Base-by-base conservation (phyloP, 2,797 vertebrate genomes). In the Calcarius lapponicus region DNA sequence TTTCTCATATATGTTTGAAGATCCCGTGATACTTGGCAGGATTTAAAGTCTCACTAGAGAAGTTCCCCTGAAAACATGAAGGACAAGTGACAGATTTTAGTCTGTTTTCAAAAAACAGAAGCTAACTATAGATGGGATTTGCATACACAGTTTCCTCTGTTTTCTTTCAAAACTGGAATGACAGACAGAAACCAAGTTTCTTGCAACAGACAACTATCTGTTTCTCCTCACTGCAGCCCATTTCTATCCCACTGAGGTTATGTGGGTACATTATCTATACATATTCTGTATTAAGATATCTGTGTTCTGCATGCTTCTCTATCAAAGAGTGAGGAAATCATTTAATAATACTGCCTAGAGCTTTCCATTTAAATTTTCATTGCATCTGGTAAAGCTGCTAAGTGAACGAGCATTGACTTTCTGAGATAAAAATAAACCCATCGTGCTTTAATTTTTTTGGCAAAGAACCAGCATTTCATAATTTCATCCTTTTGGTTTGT, bases 321-420 rank as follows among this genome's bases (percentile, higher is more conserved):
- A 64, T 97, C 93, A 95, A 94, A 93, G 88, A 93, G 48, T 43
- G 65, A 95, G 95, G 89, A 97, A 97, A 94, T 80, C 38, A 86
- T 96, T 97, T 88, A 94, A 93, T 88, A 95, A 97, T 92, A 83
- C 79, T 92, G 94, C 92, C 96, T 96, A 89, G 88, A 96, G 86
- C 88, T 97, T 97, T 97, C 87, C 86, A 96, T 98, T 98, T 97
- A 94, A 95, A 96, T 98, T 97, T 97, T 97, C 97, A 96, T 95
- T 97, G 93, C 96, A 97, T 83, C 80, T 93, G 91, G 93, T 92
- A 97, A 97, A 92, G 72, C 93, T 93, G 87, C 96, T 96, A 78
- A 92, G 51, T 97, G 97, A 97, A 82, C 34, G 61, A 96, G 93
- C 95, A 96, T 97, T 95, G 95, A 96, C 97, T 96, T 92, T 96